Evolutionary conservation across 2,113 vertebrate species (phyloP).

Genomic region (Fulmarus glacialis): DNA sequence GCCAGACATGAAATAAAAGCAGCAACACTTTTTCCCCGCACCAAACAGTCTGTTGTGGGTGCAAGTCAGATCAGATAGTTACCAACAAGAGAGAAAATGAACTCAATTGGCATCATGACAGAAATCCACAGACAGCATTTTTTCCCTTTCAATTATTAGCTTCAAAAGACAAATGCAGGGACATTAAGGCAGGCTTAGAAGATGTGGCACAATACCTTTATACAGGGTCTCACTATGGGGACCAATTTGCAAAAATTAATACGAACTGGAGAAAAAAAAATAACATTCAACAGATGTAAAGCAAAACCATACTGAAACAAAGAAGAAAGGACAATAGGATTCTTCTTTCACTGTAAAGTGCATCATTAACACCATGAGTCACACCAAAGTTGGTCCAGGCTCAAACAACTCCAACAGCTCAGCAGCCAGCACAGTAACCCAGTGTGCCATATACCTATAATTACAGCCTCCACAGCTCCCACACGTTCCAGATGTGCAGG

Average conservation of each 20-base stretch:
- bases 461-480: neutral
- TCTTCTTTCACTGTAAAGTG: neutral
- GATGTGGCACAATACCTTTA: neutral
- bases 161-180: constrained; percentile 38
- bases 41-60: neutral
- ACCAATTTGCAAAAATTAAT: constrained; percentile 39
- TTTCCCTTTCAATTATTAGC: constrained; percentile 55
- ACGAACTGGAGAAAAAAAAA: constrained; percentile 13
- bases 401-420: neutral
- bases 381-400: neutral
- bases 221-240: neutral
- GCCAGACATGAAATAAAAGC: constrained; percentile 27
- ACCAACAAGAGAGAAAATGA: neutral
- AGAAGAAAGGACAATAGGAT: neutral
- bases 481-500: neutral
- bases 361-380: neutral
- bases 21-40: neutral
- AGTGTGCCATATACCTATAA: neutral
- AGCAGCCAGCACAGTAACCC: neutral
- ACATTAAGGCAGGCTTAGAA: constrained; percentile 44
- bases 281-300: neutral
- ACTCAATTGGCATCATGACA: neutral
- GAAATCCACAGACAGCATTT: constrained; percentile 20
- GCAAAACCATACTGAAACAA: neutral
- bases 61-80: constrained; percentile 23